Base-by-base conservation (phyloP, 2,113 vertebrate genomes). In the Columbina picui region DNA sequence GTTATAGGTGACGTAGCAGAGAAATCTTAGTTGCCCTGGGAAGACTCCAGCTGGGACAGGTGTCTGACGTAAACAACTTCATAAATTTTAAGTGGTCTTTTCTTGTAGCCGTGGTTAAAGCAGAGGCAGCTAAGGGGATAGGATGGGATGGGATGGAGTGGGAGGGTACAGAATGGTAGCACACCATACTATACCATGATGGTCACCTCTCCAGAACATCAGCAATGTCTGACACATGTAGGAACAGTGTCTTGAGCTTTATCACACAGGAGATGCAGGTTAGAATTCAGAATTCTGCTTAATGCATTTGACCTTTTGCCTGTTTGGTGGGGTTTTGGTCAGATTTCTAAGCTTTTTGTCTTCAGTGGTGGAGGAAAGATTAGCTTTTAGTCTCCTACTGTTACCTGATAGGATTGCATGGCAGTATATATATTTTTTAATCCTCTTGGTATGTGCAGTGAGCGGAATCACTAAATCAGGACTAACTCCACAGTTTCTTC, bases 101-200 rank as follows among this genome's bases (percentile, higher is more conserved):
- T 61, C 55, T 90, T 68, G 30, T 21, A 94, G n/a, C 36, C 11
- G 2, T 60, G 29, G 34, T 52, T 70, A 77, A 67, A 34, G 57
- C 22, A 57, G 47, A 57, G 34, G 36, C 8, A 87, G 9, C 55
- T 49, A n/a, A 74, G 14, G 16, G 39, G 39, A 39, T 45, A 13
- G 16, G 20, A 17, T 16, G 26, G 8, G 22, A 36, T 4, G 21
- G 11, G 25, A 50, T 8, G 2, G 3, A 7, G 18, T 43, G 43
- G 43, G 43, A 18, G 43, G 18, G 43, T 45, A 45, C 43, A 45
- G 43, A 45, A 45, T 45, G 43, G 17, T 19, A 45, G 18, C 43
- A 4, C 36, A 26, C 1, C 2, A 5, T 20, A 34, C 1, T 2
- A 7, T 23, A 59, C 18, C 10, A 32, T 15, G 8, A 26, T 22